phyloP scores from a whole-genome alignment of 2,797 vertebrate genomes.

The Micrastur ruficollis region DNA sequence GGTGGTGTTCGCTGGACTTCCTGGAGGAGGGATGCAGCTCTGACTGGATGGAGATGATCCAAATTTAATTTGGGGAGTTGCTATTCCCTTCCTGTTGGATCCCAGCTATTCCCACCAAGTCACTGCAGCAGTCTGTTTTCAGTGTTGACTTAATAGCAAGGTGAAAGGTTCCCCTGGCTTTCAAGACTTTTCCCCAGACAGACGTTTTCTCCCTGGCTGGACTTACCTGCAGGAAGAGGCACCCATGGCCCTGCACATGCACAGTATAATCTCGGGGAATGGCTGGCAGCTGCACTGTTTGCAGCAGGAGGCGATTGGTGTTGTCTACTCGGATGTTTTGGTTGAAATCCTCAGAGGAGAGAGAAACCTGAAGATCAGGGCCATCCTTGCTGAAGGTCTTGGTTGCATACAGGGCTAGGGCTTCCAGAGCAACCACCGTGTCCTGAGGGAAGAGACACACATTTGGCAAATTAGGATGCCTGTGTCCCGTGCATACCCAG shows the following conservation, averaged over 20 bases:
- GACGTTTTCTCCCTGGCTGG: neutral
- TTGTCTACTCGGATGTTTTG: conserved; percentile 73
- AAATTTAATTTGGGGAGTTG: neutral
- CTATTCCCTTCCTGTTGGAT: neutral
- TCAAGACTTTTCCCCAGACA: neutral
- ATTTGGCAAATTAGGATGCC: neutral
- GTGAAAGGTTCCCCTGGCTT: neutral
- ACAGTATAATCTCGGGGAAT: conserved; percentile 75
- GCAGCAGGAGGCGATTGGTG: conserved; percentile 82
- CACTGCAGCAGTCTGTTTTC: neutral
- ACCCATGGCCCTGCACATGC: conserved; percentile 75
- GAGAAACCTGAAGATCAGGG: conserved; percentile 71
- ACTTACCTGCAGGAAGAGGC: conserved; percentile 83
- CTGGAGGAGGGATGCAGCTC: neutral
- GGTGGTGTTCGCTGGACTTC: neutral
- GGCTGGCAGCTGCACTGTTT: conserved; percentile 73
- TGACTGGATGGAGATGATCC: neutral
- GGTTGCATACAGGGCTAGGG: conserved; percentile 81
- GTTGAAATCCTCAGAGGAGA: conserved; percentile 67
- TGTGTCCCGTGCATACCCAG: neutral
- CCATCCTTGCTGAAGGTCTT: conserved; percentile 76
- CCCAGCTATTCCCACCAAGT: neutral
- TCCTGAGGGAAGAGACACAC: conserved; percentile 72
- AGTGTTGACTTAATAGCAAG: neutral
- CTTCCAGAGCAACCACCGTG: conserved; percentile 88